Evolutionary conservation across 2,797 vertebrate genomes (phyloP).

Genomic region (Morelia viridis): DNA sequence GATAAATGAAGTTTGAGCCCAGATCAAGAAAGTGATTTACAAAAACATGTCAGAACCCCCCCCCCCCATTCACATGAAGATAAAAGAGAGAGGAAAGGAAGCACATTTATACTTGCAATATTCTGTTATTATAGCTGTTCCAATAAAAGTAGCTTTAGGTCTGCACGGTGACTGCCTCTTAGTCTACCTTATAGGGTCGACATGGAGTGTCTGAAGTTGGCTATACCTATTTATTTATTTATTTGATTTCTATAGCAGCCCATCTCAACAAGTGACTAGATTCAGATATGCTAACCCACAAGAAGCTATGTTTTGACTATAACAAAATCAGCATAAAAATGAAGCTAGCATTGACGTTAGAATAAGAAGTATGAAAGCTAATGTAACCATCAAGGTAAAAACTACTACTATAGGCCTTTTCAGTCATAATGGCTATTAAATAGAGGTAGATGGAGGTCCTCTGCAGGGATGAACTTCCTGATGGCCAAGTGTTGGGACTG

Average conservation of each 20-base stretch:
- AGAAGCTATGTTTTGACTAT: neutral
- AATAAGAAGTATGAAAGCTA: too few species aligned
- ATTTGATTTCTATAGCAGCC: too few species aligned
- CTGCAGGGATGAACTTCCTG: neutral
- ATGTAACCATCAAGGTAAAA: neutral
- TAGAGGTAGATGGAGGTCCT: neutral
- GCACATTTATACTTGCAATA: neutral
- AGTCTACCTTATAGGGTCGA: neutral
- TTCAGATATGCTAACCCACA: neutral
- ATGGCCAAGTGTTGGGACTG: neutral
- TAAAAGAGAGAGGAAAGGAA: neutral
- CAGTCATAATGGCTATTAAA: neutral
- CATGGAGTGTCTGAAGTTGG: neutral
- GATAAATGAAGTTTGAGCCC: too few species aligned
- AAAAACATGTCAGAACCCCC: neutral
- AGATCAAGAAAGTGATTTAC: neutral
- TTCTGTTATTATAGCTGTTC: neutral
- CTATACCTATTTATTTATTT: neutral
- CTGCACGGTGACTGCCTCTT: neutral
- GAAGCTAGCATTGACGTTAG: neutral
- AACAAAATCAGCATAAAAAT: neutral
- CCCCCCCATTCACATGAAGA: neutral
- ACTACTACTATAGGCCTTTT: neutral
- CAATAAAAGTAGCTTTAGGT: neutral
- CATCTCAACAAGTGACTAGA: neutral